Evolutionary conservation across 2,888 invertebrate species (phyloP).

Genomic region (Ormyrus labotus): DNA sequence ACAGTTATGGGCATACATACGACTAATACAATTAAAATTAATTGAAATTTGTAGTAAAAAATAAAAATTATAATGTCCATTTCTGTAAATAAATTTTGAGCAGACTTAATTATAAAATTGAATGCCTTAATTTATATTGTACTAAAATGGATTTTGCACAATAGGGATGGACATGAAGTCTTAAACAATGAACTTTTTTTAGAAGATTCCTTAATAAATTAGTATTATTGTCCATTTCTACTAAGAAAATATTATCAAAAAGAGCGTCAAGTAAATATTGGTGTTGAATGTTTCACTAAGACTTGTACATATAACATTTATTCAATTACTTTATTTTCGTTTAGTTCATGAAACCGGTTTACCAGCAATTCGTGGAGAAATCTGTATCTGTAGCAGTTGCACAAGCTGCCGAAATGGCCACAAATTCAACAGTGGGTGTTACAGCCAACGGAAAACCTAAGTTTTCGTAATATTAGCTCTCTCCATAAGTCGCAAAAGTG

Average conservation of each 20-base stretch:
- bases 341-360: conserved; percentile 89
- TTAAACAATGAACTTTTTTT: conserved; percentile 30
- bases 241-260: conserved; percentile 46
- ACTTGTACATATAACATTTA: not conserved
- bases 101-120: not conserved
- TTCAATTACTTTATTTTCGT: conserved; percentile 62
- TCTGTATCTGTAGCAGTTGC: conserved; percentile 89
- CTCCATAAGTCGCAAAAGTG: conserved; percentile 43
- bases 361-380: conserved; percentile 88
- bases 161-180: conserved; percentile 29
- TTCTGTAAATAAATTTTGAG: conserved; percentile 16
- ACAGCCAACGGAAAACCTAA: conserved; percentile 80
- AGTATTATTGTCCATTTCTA: conserved; percentile 42
- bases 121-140: conserved; percentile 33
- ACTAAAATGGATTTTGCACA: conserved; percentile 31
- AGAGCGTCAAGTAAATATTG: conserved; percentile 53
- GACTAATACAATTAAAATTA: not conserved
- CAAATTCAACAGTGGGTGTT: conserved; percentile 76
- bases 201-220: conserved; percentile 44
- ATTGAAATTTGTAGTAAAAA: not conserved
- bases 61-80: conserved; percentile 35
- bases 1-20: conserved; percentile 27
- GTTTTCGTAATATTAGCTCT: conserved; percentile 78
- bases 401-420: conserved; percentile 84
- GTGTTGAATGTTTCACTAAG: conserved; percentile 37